Conservation (phyloP, 2,888 invertebrate species). For the Leptothorax acervorum region DNA sequence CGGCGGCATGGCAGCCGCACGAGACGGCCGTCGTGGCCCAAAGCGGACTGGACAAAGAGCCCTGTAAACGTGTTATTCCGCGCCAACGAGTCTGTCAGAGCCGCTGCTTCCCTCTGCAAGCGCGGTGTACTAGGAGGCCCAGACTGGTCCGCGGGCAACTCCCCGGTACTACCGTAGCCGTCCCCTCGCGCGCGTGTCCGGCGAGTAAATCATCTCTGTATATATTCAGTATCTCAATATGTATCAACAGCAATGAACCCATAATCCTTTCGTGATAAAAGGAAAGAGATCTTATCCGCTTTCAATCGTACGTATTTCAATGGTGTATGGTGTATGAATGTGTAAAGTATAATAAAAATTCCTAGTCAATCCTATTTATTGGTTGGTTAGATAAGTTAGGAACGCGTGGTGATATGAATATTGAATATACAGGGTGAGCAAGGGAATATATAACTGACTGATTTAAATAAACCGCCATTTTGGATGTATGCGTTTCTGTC, state of each 20-base stretch:
- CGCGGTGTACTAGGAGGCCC: constrained; percentile 78
- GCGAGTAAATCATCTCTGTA: constrained; percentile 14
- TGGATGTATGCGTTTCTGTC: no score
- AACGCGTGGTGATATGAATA: no score
- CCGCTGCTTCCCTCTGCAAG: constrained; percentile 77
- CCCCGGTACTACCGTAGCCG: constrained; percentile 2
- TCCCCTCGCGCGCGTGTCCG: constrained; percentile 33
- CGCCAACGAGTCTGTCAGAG: constrained; percentile 85
- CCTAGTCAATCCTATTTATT: no score
- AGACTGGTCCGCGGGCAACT: constrained; percentile 70
- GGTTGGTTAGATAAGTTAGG: no score
- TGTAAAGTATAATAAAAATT: neutral
- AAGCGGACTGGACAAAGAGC: constrained; percentile 82
- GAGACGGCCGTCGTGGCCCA: constrained; percentile 77
- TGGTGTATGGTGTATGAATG: neutral
- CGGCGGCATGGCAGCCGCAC: constrained; percentile 66
- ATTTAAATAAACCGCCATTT: no score
- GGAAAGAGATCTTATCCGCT: neutral
- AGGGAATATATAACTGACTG: no score
- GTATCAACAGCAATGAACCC: constrained; percentile 4
- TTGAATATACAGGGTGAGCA: neutral
- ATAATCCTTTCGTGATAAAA: neutral
- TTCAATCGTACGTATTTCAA: no score
- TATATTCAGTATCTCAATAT: constrained; percentile 32
- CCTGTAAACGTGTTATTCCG: constrained; percentile 85